A percentile compares a stretch with the other conserved stretches of the same genome.
phyloP scores from a whole-genome alignment of 2,113 vertebrate genomes.

The Astatoreochromis straeleni region DNA sequence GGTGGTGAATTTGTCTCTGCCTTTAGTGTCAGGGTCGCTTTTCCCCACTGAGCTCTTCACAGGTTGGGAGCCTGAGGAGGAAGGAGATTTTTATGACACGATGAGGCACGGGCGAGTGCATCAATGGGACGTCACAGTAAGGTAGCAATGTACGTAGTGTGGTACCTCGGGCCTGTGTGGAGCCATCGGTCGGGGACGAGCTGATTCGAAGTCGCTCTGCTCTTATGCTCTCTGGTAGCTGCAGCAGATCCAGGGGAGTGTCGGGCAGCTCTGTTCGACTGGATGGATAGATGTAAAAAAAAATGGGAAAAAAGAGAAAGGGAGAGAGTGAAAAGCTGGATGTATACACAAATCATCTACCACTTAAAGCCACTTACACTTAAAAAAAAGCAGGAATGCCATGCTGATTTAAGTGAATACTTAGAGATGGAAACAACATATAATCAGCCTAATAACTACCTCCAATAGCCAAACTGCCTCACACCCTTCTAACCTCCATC shows the following conservation, averaged over 20 bases:
- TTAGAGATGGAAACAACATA: conserved; percentile 58
- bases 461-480: conserved; percentile 38
- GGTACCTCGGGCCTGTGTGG: conserved; percentile 67
- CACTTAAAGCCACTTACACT: conserved; percentile 49
- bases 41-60: conserved; percentile 50
- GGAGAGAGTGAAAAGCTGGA: conserved; percentile 3
- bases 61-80: conserved; percentile 39
- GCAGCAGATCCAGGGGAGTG: conserved; percentile 78
- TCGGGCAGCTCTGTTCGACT: conserved; percentile 78
- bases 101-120: not conserved
- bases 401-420: conserved; percentile 47
- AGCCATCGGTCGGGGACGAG: conserved; percentile 51
- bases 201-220: conserved; percentile 60
- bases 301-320: not conserved
- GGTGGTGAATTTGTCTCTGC: conserved; percentile 56
- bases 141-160: not conserved
- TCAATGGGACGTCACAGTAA: not conserved
- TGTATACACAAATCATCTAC: conserved; percentile 18
- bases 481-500: conserved; percentile 36
- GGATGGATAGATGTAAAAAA: conserved; percentile 1
- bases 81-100: not conserved
- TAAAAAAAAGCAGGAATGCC: not conserved
- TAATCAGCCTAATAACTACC: conserved; percentile 53
- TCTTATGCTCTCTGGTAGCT: conserved; percentile 74
- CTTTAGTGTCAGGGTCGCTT: conserved; percentile 55